These are phyloP conservation scores for Furnarius figulus DNA, from an alignment of 2,113 vertebrate genomes.

Conservation along the genomic window DNA sequence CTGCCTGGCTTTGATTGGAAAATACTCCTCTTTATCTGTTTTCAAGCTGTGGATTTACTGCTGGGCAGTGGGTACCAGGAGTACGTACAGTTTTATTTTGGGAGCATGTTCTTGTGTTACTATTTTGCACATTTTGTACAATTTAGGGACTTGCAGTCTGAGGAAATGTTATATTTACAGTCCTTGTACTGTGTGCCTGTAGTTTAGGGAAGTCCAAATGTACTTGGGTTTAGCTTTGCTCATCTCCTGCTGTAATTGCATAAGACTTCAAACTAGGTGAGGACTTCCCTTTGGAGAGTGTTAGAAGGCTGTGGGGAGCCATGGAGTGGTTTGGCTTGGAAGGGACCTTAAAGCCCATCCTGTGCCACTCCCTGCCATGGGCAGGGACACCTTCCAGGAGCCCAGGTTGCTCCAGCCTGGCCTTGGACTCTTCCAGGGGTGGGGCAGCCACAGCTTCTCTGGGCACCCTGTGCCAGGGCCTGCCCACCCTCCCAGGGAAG, in stretches of 20 bases:
- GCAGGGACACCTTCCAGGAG: background rate
- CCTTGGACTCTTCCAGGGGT: background rate
- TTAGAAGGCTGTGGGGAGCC: background rate
- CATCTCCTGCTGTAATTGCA: background rate
- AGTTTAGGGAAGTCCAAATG: background rate
- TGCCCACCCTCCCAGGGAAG: background rate
- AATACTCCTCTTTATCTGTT: background rate
- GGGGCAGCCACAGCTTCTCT: background rate
- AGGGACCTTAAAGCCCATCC: background rate
- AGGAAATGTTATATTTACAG: background rate
- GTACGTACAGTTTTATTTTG: background rate
- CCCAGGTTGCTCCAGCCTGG: background rate
- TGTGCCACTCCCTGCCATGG: background rate
- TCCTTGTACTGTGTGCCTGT: background rate
- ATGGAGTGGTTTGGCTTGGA: background rate
- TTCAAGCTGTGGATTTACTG: conserved; percentile 1
- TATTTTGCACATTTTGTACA: background rate
- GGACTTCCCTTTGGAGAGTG: background rate
- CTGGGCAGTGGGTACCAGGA: background rate
- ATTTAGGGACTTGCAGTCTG: background rate
- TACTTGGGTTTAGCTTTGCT: background rate
- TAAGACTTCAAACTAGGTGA: background rate
- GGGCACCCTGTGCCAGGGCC: background rate
- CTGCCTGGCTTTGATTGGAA: conserved; percentile 38
- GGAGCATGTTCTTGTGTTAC: background rate